These are phyloP conservation scores for Philaenus spumarius DNA, from an alignment of 1,140 invertebrate genomes.

Conservation along the genomic window DNA sequence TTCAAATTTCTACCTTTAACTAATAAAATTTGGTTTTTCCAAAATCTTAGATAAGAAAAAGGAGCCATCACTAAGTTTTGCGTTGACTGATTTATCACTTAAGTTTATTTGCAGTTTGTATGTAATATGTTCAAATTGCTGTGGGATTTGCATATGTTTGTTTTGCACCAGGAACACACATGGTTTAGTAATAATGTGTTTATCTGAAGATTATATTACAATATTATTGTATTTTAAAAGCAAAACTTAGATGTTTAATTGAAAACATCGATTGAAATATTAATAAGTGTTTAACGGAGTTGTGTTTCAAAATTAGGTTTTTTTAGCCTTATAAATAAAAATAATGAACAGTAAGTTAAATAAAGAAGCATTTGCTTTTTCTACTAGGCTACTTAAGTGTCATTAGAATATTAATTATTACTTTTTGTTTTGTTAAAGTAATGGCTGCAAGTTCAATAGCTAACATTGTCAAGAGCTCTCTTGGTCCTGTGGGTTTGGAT, in stretches of 20 bases:
- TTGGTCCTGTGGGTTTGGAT: conserved; percentile 97
- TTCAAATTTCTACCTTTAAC: too few relatives aligned
- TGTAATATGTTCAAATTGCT: too few relatives aligned
- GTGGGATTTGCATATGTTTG: too few relatives aligned
- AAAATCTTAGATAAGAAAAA: too few relatives aligned
- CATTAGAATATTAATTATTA: conserved; percentile 17
- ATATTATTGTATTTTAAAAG: background rate
- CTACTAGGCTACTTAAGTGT: conserved; percentile 16
- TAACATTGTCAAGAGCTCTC: conserved; percentile 97
- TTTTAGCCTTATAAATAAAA: background rate
- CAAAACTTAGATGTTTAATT: background rate
- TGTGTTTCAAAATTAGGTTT: conserved; percentile 7
- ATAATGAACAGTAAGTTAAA: conserved; percentile 5
- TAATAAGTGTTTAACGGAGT: conserved; percentile 16
- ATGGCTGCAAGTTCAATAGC: conserved; percentile 92
- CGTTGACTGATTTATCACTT: too few relatives aligned
- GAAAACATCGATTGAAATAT: conserved; percentile 16
- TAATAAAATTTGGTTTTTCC: too few relatives aligned
- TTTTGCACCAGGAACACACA: background rate
- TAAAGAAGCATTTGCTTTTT: conserved; percentile 1
- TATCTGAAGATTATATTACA: conserved; percentile 21
- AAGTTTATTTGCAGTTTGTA: too few relatives aligned
- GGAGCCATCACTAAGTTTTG: too few relatives aligned
- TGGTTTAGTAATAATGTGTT: background rate
- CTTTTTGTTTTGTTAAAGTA: conserved; percentile 51